Percentiles rank a stretch among this genome's conserved stretches.
These are phyloP conservation scores for Caerostris darwini DNA, from an alignment of 1,140 invertebrate genomes.

Conservation along the genomic window DNA sequence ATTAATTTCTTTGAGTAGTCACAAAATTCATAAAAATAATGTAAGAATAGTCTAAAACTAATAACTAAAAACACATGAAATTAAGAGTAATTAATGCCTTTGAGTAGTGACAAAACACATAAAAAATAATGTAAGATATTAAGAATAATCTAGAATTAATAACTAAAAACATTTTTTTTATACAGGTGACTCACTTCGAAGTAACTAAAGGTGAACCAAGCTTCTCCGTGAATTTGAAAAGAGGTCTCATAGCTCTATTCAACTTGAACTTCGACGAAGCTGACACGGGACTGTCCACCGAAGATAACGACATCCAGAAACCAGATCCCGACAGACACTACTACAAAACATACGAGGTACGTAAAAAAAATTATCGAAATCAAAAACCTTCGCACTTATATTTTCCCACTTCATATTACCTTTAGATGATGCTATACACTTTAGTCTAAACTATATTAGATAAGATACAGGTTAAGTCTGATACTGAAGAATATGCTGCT, in stretches of 20 bases:
- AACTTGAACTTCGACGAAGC: conserved; percentile 61
- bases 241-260: conserved; percentile 53
- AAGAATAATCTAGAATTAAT: not conserved
- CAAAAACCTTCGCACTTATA: no score
- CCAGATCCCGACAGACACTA: conserved; percentile 65
- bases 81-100: no score
- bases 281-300: not conserved
- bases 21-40: no score
- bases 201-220: conserved; percentile 37
- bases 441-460: no score
- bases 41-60: no score
- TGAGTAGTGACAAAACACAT: no score
- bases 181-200: conserved; percentile 65
- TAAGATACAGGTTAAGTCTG: no score
- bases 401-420: no score
- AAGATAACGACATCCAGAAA: conserved; percentile 64
- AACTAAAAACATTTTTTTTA: not conserved
- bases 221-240: conserved; percentile 64
- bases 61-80: no score
- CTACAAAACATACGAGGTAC: conserved; percentile 62
- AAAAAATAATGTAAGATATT: not conserved
- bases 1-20: no score
- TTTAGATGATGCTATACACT: no score
- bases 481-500: no score
- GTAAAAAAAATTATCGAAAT: not conserved